A percentile compares a stretch with the other conserved stretches of the same genome.
Conservation (phyloP, 1,140 invertebrate species). For the Drosophila athabasca region DNA sequence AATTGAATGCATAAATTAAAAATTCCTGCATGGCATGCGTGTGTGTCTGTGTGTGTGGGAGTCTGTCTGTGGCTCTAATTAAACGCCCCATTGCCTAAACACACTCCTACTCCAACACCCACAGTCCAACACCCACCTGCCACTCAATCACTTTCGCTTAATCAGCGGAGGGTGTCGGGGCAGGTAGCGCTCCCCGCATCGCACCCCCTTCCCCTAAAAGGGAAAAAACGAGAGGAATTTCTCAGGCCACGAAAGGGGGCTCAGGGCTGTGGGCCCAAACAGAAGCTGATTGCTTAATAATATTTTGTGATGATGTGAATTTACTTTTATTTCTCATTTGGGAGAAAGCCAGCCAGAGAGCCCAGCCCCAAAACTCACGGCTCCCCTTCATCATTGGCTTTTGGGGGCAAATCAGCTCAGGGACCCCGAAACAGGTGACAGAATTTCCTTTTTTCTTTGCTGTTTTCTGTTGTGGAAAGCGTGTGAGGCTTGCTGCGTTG, state of each 20-base stretch:
- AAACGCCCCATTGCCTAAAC: slow-evolving; percentile 25
- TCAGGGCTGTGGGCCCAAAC: slow-evolving; percentile 43
- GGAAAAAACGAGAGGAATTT: slow-evolving; percentile 28
- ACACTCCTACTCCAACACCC: not conserved
- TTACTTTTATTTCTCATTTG: slow-evolving; percentile 81
- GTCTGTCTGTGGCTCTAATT: slow-evolving; percentile 49
- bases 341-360: slow-evolving; percentile 45
- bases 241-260: slow-evolving; percentile 42
- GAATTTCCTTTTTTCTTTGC: slow-evolving; percentile 1
- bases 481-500: slow-evolving; percentile 49
- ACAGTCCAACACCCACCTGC: slow-evolving; percentile 5
- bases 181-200: slow-evolving; percentile 12
- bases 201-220: slow-evolving; percentile 12
- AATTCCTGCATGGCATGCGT: slow-evolving; percentile 1
- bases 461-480: slow-evolving; percentile 4
- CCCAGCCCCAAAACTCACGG: slow-evolving; percentile 13
- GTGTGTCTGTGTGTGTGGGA: slow-evolving; percentile 12
- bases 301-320: slow-evolving; percentile 82
- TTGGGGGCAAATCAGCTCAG: slow-evolving; percentile 56
- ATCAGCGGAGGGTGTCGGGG: slow-evolving; percentile 57
- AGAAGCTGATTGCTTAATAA: slow-evolving; percentile 80
- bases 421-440: slow-evolving; percentile 66
- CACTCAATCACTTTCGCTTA: slow-evolving; percentile 74
- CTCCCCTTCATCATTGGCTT: slow-evolving; percentile 56
- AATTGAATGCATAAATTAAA: slow-evolving; percentile 57